Base-by-base conservation (phyloP, 2,113 vertebrate species). In the Seriola dumerili region DNA sequence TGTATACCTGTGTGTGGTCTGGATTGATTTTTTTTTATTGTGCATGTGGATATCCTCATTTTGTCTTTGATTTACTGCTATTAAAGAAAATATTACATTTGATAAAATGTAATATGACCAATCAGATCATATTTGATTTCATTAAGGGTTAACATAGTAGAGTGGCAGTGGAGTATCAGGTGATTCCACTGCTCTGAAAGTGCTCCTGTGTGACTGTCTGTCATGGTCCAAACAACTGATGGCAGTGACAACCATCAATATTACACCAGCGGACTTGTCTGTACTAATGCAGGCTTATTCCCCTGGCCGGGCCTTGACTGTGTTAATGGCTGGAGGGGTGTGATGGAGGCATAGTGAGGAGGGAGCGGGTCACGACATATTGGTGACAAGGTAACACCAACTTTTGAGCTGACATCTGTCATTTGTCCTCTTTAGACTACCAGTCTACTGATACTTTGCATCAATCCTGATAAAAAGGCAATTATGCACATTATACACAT, bases 281-380 rank as follows among this genome's bases (percentile, higher is more conserved):
- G 64, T 64, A 82, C 87, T 93, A 93, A 93, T 93, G 93, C 87
- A 91, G 86, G 40, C 69, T 58, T 88, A 92, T 90, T 92, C 93
- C 93, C 87, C 81, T 13, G 85, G 81, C 85, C 78, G 32, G 52
- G 14, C 21, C 8, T 78, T 21, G 17, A 58, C 88, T 84, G 91
- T 54, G 65, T 89, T 93, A 92, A 91, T 93, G 90, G 92, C 79
- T 87, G 88, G 8, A 85, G 76, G 83, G 79, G 75, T 88, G 89
- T 87, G 88, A 89, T 85, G 83, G 90, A 85, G 52, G 78, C 25
- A 1, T 46, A 6, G 72, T 64, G 78, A 68, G 78, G 67, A 65
- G 67, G 76, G 59, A 78, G 64, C 52, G 68, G 80, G 85, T 85
- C 78, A 68, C 59, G 17, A 64, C 81, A 83, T 86, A 58, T 81